A percentile compares a stretch with the other conserved stretches of the same genome.
Evolutionary conservation across 2,113 vertebrate species (phyloP).

Genomic region (Climacteris rufus): DNA sequence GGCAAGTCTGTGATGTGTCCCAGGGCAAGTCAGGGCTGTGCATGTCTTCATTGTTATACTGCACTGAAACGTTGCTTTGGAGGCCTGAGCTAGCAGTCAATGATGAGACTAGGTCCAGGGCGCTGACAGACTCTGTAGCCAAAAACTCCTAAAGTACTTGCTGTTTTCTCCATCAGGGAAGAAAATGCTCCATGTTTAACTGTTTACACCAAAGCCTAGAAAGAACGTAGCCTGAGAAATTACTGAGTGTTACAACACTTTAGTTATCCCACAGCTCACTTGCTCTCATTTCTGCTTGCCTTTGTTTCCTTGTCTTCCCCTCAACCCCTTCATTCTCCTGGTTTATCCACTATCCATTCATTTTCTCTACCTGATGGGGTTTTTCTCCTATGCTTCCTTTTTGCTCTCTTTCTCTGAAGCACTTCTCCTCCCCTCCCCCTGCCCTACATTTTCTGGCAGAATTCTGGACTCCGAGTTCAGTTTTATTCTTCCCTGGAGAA

Average conservation of each 20-base stretch:
- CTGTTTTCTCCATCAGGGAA: conserved; percentile 54
- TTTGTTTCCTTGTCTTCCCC: not conserved
- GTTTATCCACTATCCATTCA: not conserved
- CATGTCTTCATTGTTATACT: not conserved
- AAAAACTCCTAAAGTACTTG: not conserved
- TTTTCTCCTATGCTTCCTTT: not conserved
- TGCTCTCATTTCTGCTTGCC: not conserved
- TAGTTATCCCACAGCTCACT: not conserved
- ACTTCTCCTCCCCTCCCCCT: not conserved
- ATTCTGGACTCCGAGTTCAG: conserved; percentile 49
- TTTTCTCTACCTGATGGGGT: not conserved
- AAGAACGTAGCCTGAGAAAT: not conserved
- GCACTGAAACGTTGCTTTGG: not conserved
- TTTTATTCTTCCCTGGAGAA: conserved; percentile 67
- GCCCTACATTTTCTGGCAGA: conserved; percentile 51
- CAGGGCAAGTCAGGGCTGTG: not conserved
- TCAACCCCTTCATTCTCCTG: not conserved
- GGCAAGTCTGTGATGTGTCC: not conserved
- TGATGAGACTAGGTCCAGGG: not conserved
- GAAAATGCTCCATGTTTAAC: conserved; percentile 38
- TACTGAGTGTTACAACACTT: not conserved
- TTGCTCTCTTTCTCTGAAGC: not conserved
- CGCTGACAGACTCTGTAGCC: not conserved
- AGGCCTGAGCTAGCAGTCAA: not conserved
- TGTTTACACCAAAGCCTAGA: conserved; percentile 25